These are phyloP conservation scores for Callyntrura guangdongensis DNA, from an alignment of 2,888 invertebrate genomes.

Conservation along the genomic window DNA sequence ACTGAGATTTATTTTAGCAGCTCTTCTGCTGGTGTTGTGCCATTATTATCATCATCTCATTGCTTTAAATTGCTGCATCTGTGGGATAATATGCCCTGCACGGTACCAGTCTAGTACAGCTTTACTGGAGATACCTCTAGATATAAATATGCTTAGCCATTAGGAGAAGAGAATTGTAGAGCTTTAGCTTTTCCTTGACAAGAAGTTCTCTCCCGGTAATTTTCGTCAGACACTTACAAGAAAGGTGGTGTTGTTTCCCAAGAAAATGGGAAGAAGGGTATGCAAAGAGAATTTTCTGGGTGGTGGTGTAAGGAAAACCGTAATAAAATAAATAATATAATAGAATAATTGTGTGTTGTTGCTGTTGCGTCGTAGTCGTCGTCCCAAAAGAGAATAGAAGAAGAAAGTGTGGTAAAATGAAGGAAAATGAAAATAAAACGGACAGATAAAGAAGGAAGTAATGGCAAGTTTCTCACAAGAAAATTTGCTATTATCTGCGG, in stretches of 20 bases:
- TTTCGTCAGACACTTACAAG: conserved; percentile 30
- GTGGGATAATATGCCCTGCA: not conserved
- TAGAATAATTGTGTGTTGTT: not conserved
- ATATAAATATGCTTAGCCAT: not conserved
- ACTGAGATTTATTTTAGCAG: conserved; percentile 71
- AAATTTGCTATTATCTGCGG: not conserved
- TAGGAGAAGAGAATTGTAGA: no score
- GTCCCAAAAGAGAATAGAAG: not conserved
- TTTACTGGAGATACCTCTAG: not conserved
- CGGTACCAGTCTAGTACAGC: no score
- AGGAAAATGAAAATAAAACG: no score
- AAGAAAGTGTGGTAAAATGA: no score
- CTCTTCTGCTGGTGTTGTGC: conserved; percentile 5
- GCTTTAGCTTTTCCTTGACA: not conserved
- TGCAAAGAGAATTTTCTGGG: conserved; percentile 6
- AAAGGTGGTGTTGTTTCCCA: conserved; percentile 19
- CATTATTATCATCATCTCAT: not conserved
- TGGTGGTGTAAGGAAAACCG: not conserved
- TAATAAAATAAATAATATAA: conserved; percentile 5
- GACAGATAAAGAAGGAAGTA: not conserved
- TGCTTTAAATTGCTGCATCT: not conserved
- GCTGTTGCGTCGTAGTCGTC: not conserved
- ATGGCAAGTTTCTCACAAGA: not conserved
- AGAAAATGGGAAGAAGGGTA: not conserved
- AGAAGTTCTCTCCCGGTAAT: conserved; percentile 4